Evolutionary conservation across 2,888 invertebrate genomes (phyloP), one percentile per base, ranked within the genome.

Genomic region (Melangyna quadrimaculata): DNA sequence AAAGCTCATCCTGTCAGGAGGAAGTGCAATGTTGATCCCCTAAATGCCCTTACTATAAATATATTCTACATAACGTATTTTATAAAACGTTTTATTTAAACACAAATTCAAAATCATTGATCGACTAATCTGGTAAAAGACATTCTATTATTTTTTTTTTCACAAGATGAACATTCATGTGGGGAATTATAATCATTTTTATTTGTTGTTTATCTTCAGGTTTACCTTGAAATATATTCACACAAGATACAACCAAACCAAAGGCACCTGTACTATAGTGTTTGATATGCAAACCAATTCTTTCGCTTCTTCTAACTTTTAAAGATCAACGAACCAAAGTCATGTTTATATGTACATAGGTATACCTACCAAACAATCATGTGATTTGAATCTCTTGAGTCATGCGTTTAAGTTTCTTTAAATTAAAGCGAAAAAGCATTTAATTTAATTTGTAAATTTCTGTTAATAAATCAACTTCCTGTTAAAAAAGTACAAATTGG

Each of bases 281-380:
- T 40, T 40, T n/a, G 7, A 43, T 17, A 43, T 43, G 43, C 17
- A 43, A 43, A 43, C 17, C 17, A 17, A 43, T 43, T 17, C 17
- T 43, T 14, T n/a, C 6, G 3, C 12, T 24, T 48, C 2, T 22
- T 24, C 14, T 22, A 6, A 29, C 9, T 55, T 32, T 32, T 7
- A 29, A n/a, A 55, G 55, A 55, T 55, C 55, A 55, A 24, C 32
- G 55, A 55, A 55, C 55, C 32, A 55, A 19, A 57, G 35, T 35
- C 32, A 35, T 57, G 35, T 6, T 57, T 17, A 12, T 32, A 19
- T 12, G 14, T 14, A 27, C 27, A 27, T 27, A 32, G 1, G 8
- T 7, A 32, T n/a, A n/a, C n/a, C n/a, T n/a, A n/a, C n/a, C n/a
- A n/a, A n/a, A 3, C 19, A 19, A 22, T 35, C 57, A 35, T 57